Evolutionary conservation across 1,140 invertebrate genomes (phyloP).

Genomic region (Lordiphosa clarofinis): DNA sequence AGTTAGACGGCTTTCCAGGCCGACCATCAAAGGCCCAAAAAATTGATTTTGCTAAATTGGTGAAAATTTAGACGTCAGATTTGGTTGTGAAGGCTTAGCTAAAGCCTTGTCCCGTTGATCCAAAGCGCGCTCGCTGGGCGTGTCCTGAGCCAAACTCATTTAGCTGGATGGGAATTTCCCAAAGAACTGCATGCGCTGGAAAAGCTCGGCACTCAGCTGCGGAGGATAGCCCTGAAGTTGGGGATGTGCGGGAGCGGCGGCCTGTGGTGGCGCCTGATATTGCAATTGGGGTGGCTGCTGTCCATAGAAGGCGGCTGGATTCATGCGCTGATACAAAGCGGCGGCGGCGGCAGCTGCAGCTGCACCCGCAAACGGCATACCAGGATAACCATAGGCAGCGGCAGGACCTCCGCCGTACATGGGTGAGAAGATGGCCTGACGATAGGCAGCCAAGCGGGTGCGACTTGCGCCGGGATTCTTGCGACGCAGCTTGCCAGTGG

Average conservation of each 20-base stretch:
- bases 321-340: slow-evolving; percentile 67
- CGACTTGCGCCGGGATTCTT: slow-evolving; percentile 92
- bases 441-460: slow-evolving; percentile 92
- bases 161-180: slow-evolving; percentile 73
- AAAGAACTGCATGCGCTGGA: slow-evolving; percentile 77
- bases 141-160: slow-evolving; percentile 6
- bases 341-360: slow-evolving; percentile 70
- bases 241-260: slow-evolving; percentile 7
- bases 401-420: slow-evolving; percentile 53
- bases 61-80: slow-evolving; percentile 54
- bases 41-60: slow-evolving; percentile 19
- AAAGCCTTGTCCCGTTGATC: slow-evolving; percentile 50
- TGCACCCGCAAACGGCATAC: slow-evolving; percentile 55
- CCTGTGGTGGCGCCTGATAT: slow-evolving; percentile 32
- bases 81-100: slow-evolving; percentile 21
- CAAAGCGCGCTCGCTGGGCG: slow-evolving; percentile 58
- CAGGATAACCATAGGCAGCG: slow-evolving; percentile 58
- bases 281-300: slow-evolving; percentile 53
- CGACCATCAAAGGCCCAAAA: slow-evolving; percentile 19
- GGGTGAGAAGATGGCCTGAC: slow-evolving; percentile 83
- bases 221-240: slow-evolving; percentile 46
- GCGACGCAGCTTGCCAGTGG: slow-evolving; percentile 95
- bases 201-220: slow-evolving; percentile 64
- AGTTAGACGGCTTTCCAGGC: slow-evolving; percentile 57
- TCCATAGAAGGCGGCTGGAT: slow-evolving; percentile 51